Conservation (phyloP, 2,797 vertebrate genomes). For the Coracias cyanogaster region DNA sequence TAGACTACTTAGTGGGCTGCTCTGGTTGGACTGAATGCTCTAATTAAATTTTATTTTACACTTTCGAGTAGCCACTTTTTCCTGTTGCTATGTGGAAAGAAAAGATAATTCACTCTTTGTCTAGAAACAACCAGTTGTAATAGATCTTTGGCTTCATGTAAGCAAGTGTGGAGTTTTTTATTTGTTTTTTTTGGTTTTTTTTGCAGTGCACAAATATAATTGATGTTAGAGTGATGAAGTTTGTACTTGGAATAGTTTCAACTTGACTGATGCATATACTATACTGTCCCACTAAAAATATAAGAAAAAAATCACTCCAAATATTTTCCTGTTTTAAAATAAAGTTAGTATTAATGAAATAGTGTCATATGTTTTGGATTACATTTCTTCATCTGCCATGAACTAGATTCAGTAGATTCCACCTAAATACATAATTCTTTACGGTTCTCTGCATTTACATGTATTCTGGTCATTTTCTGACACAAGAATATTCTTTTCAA, state of each 20-base stretch:
- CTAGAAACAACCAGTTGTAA: background rate
- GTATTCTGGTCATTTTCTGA: background rate
- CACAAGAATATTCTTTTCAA: background rate
- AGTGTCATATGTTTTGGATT: background rate
- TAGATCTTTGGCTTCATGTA: background rate
- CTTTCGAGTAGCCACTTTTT: background rate
- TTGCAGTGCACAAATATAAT: background rate
- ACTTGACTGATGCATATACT: background rate
- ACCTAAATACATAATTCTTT: background rate
- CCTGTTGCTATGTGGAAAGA: background rate
- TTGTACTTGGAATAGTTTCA: background rate
- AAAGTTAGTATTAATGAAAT: background rate
- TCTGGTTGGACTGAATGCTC: background rate
- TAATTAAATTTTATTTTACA: background rate
- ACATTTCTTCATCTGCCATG: background rate
- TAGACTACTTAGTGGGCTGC: background rate
- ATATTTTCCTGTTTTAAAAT: background rate
- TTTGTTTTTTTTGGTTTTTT: background rate
- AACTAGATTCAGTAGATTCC: background rate
- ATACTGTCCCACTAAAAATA: background rate
- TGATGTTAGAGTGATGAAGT: background rate
- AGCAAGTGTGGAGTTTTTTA: rapidly evolving
- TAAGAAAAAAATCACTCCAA: background rate
- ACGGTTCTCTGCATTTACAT: background rate
- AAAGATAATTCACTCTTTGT: background rate